phyloP scores from a whole-genome alignment of 1,140 invertebrate species.

The Drosophila varians region DNA sequence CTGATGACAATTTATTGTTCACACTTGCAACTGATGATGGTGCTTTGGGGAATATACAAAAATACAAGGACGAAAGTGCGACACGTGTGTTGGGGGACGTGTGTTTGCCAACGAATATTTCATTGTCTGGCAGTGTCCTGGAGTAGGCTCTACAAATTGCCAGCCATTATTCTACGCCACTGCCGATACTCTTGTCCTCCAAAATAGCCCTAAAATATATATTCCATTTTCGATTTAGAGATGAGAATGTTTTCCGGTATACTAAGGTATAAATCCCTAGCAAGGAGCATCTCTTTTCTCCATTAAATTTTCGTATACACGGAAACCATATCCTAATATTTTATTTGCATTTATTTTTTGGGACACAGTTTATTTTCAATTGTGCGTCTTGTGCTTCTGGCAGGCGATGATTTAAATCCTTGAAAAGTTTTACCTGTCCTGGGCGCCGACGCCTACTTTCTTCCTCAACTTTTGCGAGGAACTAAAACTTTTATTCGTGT shows the following conservation, averaged over 20 bases:
- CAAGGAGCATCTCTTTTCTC: slow-evolving; percentile 22
- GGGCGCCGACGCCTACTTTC: slow-evolving; percentile 3
- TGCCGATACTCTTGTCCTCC: slow-evolving; percentile 57
- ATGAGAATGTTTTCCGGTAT: too few species aligned
- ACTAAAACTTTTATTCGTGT: slow-evolving; percentile 26
- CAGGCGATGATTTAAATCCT: slow-evolving; percentile 70
- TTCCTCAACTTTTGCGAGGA: slow-evolving; percentile 25
- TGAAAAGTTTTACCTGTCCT: slow-evolving; percentile 20
- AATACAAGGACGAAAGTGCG: slow-evolving; percentile 15
- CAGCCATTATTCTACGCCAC: slow-evolving; percentile 69
- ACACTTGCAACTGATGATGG: slow-evolving; percentile 81
- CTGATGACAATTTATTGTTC: slow-evolving; percentile 82
- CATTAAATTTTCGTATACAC: slow-evolving; percentile 18
- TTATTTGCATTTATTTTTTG: slow-evolving; percentile 25
- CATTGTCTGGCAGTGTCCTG: slow-evolving; percentile 59
- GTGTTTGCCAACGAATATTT: slow-evolving; percentile 69
- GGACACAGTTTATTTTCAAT: slow-evolving; percentile 40
- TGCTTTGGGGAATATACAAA: slow-evolving; percentile 62
- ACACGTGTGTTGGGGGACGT: slow-evolving; percentile 23
- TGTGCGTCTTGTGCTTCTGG: slow-evolving; percentile 52
- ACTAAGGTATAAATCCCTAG: too few species aligned
- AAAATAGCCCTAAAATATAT: slow-evolving; percentile 31
- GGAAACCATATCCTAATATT: slow-evolving; percentile 21
- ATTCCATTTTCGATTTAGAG: slow-evolving; percentile 29
- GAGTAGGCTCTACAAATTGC: slow-evolving; percentile 72